Percentiles rank a stretch among this genome's conserved stretches.
These are phyloP conservation scores for Enoplosus armatus DNA, from an alignment of 2,797 vertebrate species.

Conservation along the genomic window DNA sequence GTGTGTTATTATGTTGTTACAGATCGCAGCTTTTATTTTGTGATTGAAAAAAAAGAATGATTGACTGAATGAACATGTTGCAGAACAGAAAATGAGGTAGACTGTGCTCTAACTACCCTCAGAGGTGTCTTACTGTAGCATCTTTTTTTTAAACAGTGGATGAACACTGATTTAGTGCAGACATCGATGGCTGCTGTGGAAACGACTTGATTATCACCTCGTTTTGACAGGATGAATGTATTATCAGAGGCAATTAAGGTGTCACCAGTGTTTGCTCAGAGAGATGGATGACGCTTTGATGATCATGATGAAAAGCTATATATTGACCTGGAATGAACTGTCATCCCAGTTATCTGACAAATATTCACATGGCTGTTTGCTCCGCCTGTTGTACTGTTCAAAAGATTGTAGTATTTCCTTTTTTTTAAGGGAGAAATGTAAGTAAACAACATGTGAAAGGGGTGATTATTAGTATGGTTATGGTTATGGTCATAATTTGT, in stretches of 20 bases:
- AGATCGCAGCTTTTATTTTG: neutral
- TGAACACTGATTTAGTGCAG: constrained; percentile 60
- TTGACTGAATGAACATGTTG: neutral
- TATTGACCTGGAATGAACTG: constrained; percentile 74
- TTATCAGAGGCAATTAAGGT: constrained; percentile 84
- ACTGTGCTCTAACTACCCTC: constrained; percentile 23
- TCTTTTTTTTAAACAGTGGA: constrained; percentile 42
- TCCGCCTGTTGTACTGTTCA: constrained; percentile 13
- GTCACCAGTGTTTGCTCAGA: constrained; percentile 70
- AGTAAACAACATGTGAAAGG: constrained; percentile 2
- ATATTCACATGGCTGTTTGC: constrained; percentile 47
- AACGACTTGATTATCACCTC: constrained; percentile 79
- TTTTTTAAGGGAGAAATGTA: neutral
- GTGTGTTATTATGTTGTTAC: neutral
- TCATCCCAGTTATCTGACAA: constrained; percentile 68
- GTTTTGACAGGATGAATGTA: constrained; percentile 81
- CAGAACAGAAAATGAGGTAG: constrained; percentile 8
- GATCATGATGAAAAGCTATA: constrained; percentile 78
- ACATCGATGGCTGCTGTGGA: constrained; percentile 67
- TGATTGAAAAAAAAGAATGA: neutral
- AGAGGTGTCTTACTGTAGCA: constrained; percentile 29
- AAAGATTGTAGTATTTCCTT: neutral
- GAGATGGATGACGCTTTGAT: constrained; percentile 84
- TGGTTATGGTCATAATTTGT: constrained; percentile 25
- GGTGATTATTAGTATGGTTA: neutral